Evolutionary conservation across 2,888 invertebrate species (phyloP).

Genomic region (Dryocosmus kuriphilus): DNA sequence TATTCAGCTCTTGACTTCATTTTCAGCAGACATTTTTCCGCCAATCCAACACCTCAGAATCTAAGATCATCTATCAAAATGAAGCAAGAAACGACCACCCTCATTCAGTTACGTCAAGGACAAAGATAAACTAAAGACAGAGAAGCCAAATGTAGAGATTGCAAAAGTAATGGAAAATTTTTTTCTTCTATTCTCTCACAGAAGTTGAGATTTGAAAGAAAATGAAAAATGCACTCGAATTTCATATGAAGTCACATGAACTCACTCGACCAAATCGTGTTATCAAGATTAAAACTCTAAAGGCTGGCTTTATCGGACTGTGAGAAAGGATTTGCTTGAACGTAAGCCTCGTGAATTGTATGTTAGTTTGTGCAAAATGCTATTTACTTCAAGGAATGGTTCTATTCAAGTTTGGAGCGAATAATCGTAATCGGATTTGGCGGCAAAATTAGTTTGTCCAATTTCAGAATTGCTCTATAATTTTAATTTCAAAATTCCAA

Average conservation of each 20-base stretch:
- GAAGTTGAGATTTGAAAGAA: background rate
- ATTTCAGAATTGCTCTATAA: too few species aligned
- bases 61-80: background rate
- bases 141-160: background rate
- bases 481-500: too few species aligned
- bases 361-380: constrained; percentile 11
- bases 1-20: constrained; percentile 38
- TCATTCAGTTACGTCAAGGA: background rate
- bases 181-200: background rate
- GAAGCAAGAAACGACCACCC: background rate
- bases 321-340: constrained; percentile 38
- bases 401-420: background rate
- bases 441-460: too few species aligned
- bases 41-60: background rate
- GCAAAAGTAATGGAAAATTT: background rate
- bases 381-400: constrained; percentile 4
- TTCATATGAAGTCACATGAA: constrained; percentile 27
- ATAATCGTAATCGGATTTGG: too few species aligned
- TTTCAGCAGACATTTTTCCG: constrained; percentile 13
- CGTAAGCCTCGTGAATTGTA: constrained; percentile 30
- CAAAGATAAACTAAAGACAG: background rate
- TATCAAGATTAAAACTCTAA: constrained; percentile 29
- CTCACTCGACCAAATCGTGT: constrained; percentile 35
- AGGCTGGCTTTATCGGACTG: constrained; percentile 17
- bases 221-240: constrained; percentile 10